These are phyloP conservation scores for Murina feae DNA, from an alignment of 2,113 vertebrate genomes.

Conservation along the genomic window DNA sequence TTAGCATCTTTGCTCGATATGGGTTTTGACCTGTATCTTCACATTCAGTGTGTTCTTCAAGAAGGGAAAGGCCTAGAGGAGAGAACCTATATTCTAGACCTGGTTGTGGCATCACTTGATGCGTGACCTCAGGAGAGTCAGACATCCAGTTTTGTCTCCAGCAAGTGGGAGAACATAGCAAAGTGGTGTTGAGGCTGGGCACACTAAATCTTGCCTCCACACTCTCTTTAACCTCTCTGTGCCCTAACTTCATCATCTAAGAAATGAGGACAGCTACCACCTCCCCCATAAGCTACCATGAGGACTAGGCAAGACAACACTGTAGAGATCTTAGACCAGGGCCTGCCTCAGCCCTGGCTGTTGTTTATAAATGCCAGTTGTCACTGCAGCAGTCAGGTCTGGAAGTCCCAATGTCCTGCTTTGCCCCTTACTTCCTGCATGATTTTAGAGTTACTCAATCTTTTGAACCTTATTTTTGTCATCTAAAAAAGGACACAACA, in stretches of 20 bases:
- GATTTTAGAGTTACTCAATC: no score
- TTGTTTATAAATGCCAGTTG: not conserved
- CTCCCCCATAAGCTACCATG: not conserved
- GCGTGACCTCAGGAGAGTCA: not conserved
- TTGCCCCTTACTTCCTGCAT: not conserved
- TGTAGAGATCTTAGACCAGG: not conserved
- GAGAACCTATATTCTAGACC: not conserved
- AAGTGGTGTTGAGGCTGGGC: not conserved
- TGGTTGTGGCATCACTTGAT: no score
- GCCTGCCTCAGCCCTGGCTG: no score
- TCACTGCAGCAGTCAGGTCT: not conserved
- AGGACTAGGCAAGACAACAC: not conserved
- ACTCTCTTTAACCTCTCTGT: not conserved
- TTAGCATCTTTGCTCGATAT: not conserved
- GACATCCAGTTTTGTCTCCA: not conserved
- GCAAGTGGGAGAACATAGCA: not conserved
- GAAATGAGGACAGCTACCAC: not conserved
- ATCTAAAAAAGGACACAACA: no score
- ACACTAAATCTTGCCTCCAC: not conserved
- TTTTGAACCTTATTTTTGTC: no score
- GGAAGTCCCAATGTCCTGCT: not conserved
- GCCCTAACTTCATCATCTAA: not conserved
- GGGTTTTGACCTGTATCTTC: not conserved
- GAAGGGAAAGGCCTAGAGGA: not conserved
- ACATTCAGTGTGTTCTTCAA: not conserved